Evolutionary conservation across 35 echinoderm and acorn worm species (phyloP), one percentile per base, ranked within the genome.

Genomic region (Anneissia japonica): DNA sequence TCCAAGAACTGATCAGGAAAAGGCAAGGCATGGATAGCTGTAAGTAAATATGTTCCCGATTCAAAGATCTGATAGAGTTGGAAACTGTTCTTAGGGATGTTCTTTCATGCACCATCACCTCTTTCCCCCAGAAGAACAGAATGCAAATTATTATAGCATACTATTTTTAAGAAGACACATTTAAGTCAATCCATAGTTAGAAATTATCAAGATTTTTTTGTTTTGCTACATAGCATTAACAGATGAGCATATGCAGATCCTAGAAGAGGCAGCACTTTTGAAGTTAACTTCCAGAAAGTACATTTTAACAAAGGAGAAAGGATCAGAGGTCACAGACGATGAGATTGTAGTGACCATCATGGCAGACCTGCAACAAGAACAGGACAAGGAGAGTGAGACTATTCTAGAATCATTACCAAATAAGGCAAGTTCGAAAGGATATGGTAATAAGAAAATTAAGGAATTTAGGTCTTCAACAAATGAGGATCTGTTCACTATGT

Each of bases 331-430:
- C 30, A 89, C 21, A 4, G 30, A 46, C 64, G 95, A 93, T 85
- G 89, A 93, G 13, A 83, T 89, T 11, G 86, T 90, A 0, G 84
- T 98, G 4, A 94, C 85, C 39, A 91, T 98, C 73, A 94, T 98
- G 88, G 95, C 95, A 74, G 95, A 98, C 74, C 79, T 98, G 11
- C 95, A 98, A 46, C 85, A 94, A 31, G 91, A 98, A 75, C 95
- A 98, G 72, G 91, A 93, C 51, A 98, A 88, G 46, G 95, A 98
- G 82, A 91, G 95, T 93, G 95, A 98, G 46, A 55, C 76, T 29
- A 37, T 98, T 26, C 34, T 93, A 0, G 73, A 91, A 55, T 79
- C 84, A 40, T 83, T 98, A 51, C 88, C 92, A 40, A 89, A 98
- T 85, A 93, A 93, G 92, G 95, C 94, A 84, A 85, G 46, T 46